Evolutionary conservation across 2,797 vertebrate genomes (phyloP).

Genomic region (Hippopotamyrus pictus): DNA sequence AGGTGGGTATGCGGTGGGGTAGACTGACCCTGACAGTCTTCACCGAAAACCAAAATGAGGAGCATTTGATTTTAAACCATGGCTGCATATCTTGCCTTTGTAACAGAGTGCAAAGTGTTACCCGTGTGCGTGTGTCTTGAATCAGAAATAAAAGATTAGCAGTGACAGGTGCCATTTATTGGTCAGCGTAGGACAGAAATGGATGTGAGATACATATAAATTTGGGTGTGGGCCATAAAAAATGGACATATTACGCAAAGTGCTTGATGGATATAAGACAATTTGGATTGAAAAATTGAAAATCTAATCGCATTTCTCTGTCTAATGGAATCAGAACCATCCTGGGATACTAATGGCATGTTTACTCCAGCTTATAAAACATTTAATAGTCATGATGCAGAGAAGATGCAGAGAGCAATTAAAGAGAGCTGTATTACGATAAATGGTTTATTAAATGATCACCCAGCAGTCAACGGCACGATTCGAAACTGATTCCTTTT

Average conservation of each 20-base stretch:
- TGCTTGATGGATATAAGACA: neutral
- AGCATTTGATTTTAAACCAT: constrained; percentile 30
- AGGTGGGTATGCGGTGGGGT: constrained; percentile 15
- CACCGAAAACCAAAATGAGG: constrained; percentile 29
- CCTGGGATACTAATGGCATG: neutral
- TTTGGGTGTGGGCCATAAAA: neutral
- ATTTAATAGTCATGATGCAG: neutral
- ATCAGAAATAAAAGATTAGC: constrained; percentile 12
- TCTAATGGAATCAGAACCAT: neutral
- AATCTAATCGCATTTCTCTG: neutral
- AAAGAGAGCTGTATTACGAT: neutral
- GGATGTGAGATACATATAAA: neutral
- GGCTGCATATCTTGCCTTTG: constrained; percentile 9
- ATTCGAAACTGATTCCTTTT: neutral
- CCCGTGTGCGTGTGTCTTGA: neutral
- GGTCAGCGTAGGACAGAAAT: neutral
- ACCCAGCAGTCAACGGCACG: neutral
- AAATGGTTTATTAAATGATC: neutral
- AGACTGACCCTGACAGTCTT: constrained; percentile 11
- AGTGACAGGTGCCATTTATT: neutral
- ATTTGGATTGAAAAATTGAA: neutral
- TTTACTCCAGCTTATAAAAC: neutral
- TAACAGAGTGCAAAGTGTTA: neutral
- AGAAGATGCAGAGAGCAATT: constrained; percentile 1
- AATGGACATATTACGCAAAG: neutral